Evolutionary conservation across 2,888 invertebrate species (phyloP), one percentile per base, ranked within the genome.

Genomic region (Carpatolechia fugitivella): DNA sequence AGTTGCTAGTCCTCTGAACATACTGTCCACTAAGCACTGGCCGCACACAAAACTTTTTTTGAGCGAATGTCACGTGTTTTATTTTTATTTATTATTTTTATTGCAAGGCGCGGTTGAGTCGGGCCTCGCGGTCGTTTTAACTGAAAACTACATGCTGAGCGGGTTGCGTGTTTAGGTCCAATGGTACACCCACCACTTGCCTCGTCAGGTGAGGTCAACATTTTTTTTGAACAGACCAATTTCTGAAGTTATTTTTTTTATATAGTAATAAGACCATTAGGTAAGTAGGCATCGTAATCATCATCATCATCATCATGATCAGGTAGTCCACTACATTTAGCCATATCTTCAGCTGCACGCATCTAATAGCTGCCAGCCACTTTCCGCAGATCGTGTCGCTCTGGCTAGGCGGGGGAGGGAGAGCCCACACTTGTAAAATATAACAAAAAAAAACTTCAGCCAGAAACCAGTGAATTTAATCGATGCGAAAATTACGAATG

Each of bases 91-190:
- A 8, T 41, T 10, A 57, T 63, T 64, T 55, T 57, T 59, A 63
- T 59, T 62, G 60, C 65, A 59, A 69, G 70, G 72, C 78, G 76
- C 80, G 78, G 77, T 78, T 69, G 75, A 68, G 73, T 70, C 75
- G 73, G 74, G 64, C 65, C 76, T 72, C 80, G 80, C 73, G 76
- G 75, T 78, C 70, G 76, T 77, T 82, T 81, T 76, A 80, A 88
- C 88, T 89, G 87, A 81, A 86, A 83, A 82, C 69, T 76, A 75
- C 76, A 68, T 80, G 84, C 80, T 77, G 74, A 77, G 70, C 72
- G 75, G 79, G 76, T 88, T 79, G 89, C 88, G 89, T 89, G 89
- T 76, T 76, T 70, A 69, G 68, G 69, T 31, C 68, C 72, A 66
- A 69, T 72, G 76, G 70, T 76, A 80, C 78, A 80, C 81, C 80